A percentile compares a stretch with the other conserved stretches of the same genome.
Evolutionary conservation across 2,888 invertebrate species (phyloP).

Genomic region (Charanyca ferruginea): DNA sequence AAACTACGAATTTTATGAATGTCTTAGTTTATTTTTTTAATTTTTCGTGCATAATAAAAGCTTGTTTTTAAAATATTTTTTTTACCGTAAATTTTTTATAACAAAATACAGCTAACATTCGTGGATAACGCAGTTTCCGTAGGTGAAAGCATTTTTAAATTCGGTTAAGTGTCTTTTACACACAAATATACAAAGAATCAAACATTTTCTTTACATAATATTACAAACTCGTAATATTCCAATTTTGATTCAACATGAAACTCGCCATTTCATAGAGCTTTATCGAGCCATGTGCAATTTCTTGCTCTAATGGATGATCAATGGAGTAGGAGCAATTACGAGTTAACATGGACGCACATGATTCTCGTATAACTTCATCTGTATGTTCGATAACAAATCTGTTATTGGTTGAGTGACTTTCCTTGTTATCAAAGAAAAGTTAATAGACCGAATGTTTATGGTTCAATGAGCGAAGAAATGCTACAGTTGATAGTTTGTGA

Average conservation of each 20-base stretch:
- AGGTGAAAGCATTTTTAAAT: too few species aligned
- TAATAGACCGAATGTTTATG: conserved; percentile 37
- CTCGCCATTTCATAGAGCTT: conserved; percentile 36
- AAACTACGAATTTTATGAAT: too few species aligned
- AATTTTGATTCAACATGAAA: conserved; percentile 22
- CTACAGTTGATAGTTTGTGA: conserved; percentile 17
- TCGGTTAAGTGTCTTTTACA: too few species aligned
- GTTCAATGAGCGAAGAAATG: conserved; percentile 29
- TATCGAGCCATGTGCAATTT: conserved; percentile 44
- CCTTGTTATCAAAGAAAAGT: conserved; percentile 55
- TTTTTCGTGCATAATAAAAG: too few species aligned
- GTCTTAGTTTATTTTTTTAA: too few species aligned
- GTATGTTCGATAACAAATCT: conserved; percentile 47
- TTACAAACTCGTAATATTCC: conserved; percentile 3
- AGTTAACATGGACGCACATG: conserved; percentile 53
- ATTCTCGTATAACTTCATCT: conserved; percentile 33
- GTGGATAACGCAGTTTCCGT: too few species aligned
- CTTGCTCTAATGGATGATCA: conserved; percentile 46
- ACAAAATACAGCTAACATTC: too few species aligned
- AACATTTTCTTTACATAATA: conserved; percentile 12
- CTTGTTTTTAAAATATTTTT: too few species aligned
- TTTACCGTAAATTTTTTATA: too few species aligned
- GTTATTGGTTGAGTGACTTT: conserved; percentile 45
- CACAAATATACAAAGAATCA: too few species aligned
- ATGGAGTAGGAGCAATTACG: conserved; percentile 47